These are phyloP conservation scores for Pheosia tremula DNA, from an alignment of 2,888 invertebrate genomes.

Conservation along the genomic window DNA sequence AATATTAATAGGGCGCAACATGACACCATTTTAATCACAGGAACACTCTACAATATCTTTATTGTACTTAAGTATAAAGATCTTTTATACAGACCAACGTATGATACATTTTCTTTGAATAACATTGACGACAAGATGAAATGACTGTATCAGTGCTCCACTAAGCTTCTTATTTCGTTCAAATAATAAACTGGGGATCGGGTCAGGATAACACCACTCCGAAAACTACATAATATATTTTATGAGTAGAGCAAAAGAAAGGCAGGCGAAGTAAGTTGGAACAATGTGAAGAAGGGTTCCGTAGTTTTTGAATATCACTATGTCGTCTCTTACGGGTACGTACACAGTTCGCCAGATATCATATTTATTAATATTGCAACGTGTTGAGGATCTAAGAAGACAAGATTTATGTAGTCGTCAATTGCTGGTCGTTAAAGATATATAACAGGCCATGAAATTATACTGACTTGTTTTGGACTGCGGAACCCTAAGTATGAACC, in stretches of 20 bases:
- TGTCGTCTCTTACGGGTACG: not conserved
- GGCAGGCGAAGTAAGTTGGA: not conserved
- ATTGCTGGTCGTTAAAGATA: too few relatives aligned
- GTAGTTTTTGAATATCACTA: not conserved
- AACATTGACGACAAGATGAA: not conserved
- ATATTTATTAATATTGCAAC: too few relatives aligned
- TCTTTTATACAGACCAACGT: too few relatives aligned
- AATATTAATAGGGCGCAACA: too few relatives aligned
- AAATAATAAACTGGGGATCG: not conserved
- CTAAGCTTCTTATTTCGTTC: constrained; percentile 4
- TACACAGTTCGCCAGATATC: too few relatives aligned
- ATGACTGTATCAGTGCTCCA: not conserved
- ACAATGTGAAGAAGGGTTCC: not conserved
- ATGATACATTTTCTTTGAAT: constrained; percentile 1
- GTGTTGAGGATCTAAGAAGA: too few relatives aligned
- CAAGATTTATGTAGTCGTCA: too few relatives aligned
- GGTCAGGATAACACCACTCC: not conserved
- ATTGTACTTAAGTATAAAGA: too few relatives aligned
- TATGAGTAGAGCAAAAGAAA: not conserved
- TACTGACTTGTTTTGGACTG: not conserved
- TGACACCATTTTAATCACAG: too few relatives aligned
- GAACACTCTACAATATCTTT: too few relatives aligned
- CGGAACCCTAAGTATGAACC: not conserved
- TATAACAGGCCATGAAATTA: too few relatives aligned
- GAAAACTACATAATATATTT: not conserved